These are phyloP conservation scores for Pachycephala philippinensis DNA, from an alignment of 2,113 vertebrate species.

Conservation along the genomic window DNA sequence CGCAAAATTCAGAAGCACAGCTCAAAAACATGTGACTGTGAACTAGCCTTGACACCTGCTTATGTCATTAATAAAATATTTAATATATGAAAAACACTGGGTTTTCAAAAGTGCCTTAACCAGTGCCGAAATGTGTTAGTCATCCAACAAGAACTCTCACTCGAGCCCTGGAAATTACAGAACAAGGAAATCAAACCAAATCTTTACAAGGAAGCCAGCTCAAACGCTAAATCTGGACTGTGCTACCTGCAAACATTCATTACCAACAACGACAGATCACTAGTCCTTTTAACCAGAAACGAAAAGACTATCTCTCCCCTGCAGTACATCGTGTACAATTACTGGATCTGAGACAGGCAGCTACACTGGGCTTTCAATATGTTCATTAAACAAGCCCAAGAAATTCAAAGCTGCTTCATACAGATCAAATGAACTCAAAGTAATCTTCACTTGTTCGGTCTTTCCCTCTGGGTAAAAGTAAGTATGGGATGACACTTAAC, in stretches of 20 bases:
- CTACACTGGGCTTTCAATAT: not conserved
- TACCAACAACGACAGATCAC: not conserved
- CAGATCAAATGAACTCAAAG: not conserved
- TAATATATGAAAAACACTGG: conserved; percentile 13
- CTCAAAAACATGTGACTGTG: not conserved
- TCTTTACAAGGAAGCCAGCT: not conserved
- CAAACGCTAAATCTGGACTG: not conserved
- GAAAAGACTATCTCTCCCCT: not conserved
- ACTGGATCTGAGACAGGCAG: not conserved
- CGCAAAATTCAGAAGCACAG: not conserved
- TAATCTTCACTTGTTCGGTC: not conserved
- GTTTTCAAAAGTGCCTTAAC: conserved; percentile 4
- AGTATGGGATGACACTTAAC: not conserved
- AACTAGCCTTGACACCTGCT: conserved; percentile 23
- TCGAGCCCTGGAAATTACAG: conserved; percentile 8
- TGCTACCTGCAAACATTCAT: not conserved
- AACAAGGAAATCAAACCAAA: conserved; percentile 13
- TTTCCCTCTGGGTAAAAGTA: not conserved
- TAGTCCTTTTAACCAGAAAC: not conserved
- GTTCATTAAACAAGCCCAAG: not conserved
- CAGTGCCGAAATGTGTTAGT: not conserved
- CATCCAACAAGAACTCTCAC: conserved; percentile 39
- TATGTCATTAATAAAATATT: conserved; percentile 41
- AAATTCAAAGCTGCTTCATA: not conserved
- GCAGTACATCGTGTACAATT: not conserved